Evolutionary conservation across 1,140 invertebrate genomes (phyloP).

Genomic region (Pseudobourletiella spinata): DNA sequence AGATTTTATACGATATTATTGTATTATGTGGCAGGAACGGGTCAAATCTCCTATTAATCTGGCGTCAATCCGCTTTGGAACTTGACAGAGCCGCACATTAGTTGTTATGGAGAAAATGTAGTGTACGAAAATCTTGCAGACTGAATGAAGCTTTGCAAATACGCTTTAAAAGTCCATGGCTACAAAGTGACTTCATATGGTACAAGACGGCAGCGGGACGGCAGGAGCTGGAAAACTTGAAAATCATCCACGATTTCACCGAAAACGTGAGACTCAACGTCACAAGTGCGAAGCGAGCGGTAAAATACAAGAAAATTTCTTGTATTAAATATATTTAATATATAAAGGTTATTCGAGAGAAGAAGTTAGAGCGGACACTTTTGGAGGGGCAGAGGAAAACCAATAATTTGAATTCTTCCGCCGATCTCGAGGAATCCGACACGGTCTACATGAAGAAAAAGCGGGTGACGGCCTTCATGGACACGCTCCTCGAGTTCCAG

Average conservation of each 20-base stretch:
- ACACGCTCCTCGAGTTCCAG: no score
- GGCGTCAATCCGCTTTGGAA: no score
- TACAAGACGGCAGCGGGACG: constrained; percentile 63
- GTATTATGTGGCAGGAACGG: no score
- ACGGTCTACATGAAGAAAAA: neutral
- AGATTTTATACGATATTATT: neutral
- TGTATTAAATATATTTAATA: no score
- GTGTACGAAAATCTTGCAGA: constrained; percentile 19
- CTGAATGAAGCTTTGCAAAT: constrained; percentile 16
- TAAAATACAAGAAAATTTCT: no score
- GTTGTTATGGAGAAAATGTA: neutral
- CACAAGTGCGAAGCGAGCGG: neutral
- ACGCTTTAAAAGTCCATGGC: constrained; percentile 55
- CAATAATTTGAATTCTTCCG: no score
- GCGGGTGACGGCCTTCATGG: constrained; percentile 1
- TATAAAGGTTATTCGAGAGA: neutral
- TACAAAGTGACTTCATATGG: constrained; percentile 74
- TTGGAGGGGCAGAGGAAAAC: neutral
- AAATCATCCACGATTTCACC: constrained; percentile 76
- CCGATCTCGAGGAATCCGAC: neutral
- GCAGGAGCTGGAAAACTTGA: constrained; percentile 61
- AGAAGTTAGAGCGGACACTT: neutral
- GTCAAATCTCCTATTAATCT: no score
- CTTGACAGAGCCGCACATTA: neutral
- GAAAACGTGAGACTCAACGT: constrained; percentile 48